These are phyloP conservation scores for Anseranas semipalmata DNA, from an alignment of 2,113 vertebrate species.

Conservation along the genomic window DNA sequence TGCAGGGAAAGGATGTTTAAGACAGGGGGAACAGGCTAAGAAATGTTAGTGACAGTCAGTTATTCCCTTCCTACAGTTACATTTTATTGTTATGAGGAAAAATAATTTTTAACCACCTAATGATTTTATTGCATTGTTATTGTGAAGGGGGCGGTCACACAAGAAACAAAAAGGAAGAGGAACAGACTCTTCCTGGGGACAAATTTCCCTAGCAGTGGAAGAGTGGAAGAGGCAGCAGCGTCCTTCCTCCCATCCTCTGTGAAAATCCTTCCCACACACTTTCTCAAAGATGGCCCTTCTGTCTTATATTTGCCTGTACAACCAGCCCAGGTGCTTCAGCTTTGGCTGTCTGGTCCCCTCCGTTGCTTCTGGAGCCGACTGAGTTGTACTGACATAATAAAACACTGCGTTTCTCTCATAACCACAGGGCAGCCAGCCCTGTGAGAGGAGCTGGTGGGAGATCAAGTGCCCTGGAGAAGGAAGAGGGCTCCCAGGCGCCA, in stretches of 20 bases:
- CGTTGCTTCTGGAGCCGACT: neutral
- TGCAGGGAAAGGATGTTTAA: neutral
- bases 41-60: conserved; percentile 25
- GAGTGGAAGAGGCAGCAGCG: neutral
- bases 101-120: conserved; percentile 17
- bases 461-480: neutral
- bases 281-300: neutral
- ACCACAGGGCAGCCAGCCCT: neutral
- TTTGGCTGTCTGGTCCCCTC: neutral
- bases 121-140: neutral
- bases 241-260: no score
- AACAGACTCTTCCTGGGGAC: neutral
- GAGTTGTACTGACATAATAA: neutral
- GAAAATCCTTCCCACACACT: neutral
- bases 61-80: neutral
- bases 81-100: neutral
- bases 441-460: neutral
- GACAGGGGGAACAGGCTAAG: neutral
- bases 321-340: neutral
- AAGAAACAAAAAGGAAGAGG: neutral
- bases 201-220: neutral
- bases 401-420: neutral
- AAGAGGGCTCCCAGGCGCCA: neutral
- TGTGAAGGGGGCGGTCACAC: neutral
- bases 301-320: neutral